A percentile compares a stretch with the other conserved stretches of the same genome.
phyloP scores from a whole-genome alignment of 2,797 vertebrate genomes.

The Austrolebias charrua region DNA sequence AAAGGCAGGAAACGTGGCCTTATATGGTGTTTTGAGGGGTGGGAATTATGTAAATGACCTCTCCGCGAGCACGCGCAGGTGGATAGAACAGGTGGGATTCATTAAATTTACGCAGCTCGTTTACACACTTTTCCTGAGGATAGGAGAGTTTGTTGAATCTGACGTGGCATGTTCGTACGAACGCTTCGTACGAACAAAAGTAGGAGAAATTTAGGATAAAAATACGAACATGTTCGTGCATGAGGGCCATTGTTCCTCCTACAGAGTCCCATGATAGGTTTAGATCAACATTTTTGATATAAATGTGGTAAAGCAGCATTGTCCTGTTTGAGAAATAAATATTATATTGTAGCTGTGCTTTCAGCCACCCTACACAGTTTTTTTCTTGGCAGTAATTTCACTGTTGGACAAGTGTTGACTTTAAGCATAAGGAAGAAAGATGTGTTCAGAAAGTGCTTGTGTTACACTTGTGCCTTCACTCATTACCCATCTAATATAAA shows the following conservation, averaged over 20 bases:
- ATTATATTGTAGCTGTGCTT: conserved; percentile 31
- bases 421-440: conserved; percentile 38
- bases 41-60: no score
- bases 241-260: conserved; percentile 2
- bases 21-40: no score
- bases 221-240: no score
- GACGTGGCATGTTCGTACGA: no score
- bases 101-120: no score
- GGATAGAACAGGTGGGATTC: no score
- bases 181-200: no score
- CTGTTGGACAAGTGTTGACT: conserved; percentile 35
- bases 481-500: conserved; percentile 54
- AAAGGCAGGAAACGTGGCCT: no score
- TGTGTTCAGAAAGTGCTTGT: conserved; percentile 28
- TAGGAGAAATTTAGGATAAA: no score
- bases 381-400: conserved; percentile 29
- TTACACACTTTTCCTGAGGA: no score
- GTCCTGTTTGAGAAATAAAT: conserved; percentile 35
- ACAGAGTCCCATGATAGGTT: neutral
- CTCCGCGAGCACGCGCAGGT: no score
- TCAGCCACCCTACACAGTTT: conserved; percentile 34
- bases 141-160: no score
- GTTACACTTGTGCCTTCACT: conserved; percentile 45
- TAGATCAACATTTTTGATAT: conserved; percentile 6
- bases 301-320: conserved; percentile 2